Evolutionary conservation across 1,140 invertebrate species (phyloP), one percentile per base, ranked within the genome.

Genomic region (Vanessa atalanta): DNA sequence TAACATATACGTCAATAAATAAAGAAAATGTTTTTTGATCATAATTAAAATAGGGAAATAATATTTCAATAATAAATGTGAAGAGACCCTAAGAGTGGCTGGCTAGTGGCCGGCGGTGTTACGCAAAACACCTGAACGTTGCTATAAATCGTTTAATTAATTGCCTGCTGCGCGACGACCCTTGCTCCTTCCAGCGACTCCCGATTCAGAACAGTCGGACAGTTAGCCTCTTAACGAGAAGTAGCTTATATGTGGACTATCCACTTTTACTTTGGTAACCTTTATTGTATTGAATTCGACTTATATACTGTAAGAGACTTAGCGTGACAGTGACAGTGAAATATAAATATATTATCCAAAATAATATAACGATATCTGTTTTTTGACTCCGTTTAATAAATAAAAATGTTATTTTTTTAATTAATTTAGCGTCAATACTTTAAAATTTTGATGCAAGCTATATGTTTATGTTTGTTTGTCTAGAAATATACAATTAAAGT

Each of bases 71-170:
- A 55, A 9, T 16, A 55, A 9, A 23, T 55, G 51, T 55, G 7
- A 23, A 23, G 9, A 57, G 11, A 12, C 12, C 53, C 53, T 50
- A n/a, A 50, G 12, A 50, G 4, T 50, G 15, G 5, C 7, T 1
- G 3, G 47, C 47, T 48, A 48, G 47, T 48, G 47, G 15, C 20
- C 75, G 79, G 65, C 67, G 68, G 55, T 48, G 50, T 73, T 74
- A 78, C 72, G 77, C 78, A 79, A 80, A 81, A 70, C 77, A 74
- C 72, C 80, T 81, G 71, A 77, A 73, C 70, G 69, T 57, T 66
- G 77, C 77, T 61, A 80, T 88, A 87, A 89, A 89, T 84, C 72
- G 78, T 73, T 65, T 79, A 81, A 84, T 87, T 87, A 84, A 88
- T 81, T 79, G 79, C 37, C 47, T 37, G 63, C 79, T 82, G 73